A percentile compares a stretch with the other conserved stretches of the same genome.
Evolutionary conservation across 2,113 vertebrate species (phyloP).

Genomic region (Gorsachius goisagi): DNA sequence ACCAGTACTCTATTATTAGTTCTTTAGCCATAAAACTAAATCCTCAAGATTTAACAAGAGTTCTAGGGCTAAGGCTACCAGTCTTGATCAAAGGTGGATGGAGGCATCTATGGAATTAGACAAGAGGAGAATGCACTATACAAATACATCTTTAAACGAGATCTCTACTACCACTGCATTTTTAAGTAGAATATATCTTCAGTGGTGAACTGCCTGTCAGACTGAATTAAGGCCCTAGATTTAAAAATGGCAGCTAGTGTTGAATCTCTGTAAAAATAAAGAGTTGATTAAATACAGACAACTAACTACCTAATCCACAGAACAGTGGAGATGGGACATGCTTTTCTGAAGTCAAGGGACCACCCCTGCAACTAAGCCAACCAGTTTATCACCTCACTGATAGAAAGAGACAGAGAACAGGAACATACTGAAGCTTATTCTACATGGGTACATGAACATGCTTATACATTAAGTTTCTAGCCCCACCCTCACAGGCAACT

Average conservation of each 20-base stretch:
- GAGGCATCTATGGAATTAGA: background rate
- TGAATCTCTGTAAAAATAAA: background rate
- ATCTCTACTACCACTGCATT: background rate
- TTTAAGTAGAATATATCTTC: background rate
- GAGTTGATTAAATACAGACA: background rate
- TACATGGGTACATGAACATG: background rate
- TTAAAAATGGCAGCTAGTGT: background rate
- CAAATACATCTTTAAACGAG: background rate
- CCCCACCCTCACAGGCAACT: background rate
- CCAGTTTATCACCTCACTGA: background rate
- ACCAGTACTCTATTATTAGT: background rate
- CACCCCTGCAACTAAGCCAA: background rate
- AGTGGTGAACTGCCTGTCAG: background rate
- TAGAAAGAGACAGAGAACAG: background rate
- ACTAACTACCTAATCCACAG: background rate
- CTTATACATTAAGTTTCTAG: background rate
- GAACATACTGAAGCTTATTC: background rate
- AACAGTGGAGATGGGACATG: background rate
- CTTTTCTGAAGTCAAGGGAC: background rate
- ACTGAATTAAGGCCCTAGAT: background rate
- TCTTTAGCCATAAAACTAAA: conserved; percentile 29
- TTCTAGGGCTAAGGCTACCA: background rate
- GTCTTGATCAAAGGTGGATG: background rate
- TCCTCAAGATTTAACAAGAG: background rate
- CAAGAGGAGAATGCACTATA: background rate